phyloP scores from a whole-genome alignment of 1,140 invertebrate genomes.

The Kradibia gibbosae region DNA sequence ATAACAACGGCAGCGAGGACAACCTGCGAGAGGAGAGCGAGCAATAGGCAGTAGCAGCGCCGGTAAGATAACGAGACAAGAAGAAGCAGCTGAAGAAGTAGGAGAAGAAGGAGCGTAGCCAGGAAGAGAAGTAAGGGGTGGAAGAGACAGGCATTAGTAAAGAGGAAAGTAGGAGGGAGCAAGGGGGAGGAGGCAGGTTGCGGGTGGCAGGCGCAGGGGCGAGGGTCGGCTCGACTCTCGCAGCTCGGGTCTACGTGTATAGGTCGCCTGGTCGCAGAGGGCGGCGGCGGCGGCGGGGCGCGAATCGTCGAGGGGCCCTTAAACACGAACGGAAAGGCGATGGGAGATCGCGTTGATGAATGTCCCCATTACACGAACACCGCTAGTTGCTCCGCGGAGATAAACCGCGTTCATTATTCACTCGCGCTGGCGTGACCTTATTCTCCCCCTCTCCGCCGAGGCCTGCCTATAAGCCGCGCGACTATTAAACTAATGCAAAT shows the following conservation, averaged over 20 bases:
- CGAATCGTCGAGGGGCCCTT: slow-evolving; percentile 66
- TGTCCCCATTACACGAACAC: slow-evolving; percentile 71
- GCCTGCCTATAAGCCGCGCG: slow-evolving; percentile 34
- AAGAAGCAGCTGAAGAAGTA: too few species aligned
- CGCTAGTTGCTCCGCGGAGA: slow-evolving; percentile 70
- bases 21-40: neutral
- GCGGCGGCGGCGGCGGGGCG: slow-evolving; percentile 8
- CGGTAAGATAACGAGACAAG: too few species aligned
- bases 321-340: slow-evolving; percentile 68
- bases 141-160: too few species aligned
- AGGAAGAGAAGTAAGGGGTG: too few species aligned
- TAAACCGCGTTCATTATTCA: slow-evolving; percentile 72
- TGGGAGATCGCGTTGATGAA: slow-evolving; percentile 70
- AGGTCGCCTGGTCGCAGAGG: neutral
- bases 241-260: neutral
- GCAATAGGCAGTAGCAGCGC: too few species aligned
- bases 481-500: slow-evolving; percentile 69
- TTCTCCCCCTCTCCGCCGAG: slow-evolving; percentile 53
- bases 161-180: too few species aligned
- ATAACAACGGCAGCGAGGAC: neutral
- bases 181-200: too few species aligned
- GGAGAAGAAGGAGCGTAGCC: too few species aligned
- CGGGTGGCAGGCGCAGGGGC: too few species aligned
- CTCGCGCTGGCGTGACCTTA: slow-evolving; percentile 69
- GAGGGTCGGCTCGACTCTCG: neutral